Evolutionary conservation across 2,797 vertebrate genomes (phyloP).

Genomic region (Echiichthys vipera): DNA sequence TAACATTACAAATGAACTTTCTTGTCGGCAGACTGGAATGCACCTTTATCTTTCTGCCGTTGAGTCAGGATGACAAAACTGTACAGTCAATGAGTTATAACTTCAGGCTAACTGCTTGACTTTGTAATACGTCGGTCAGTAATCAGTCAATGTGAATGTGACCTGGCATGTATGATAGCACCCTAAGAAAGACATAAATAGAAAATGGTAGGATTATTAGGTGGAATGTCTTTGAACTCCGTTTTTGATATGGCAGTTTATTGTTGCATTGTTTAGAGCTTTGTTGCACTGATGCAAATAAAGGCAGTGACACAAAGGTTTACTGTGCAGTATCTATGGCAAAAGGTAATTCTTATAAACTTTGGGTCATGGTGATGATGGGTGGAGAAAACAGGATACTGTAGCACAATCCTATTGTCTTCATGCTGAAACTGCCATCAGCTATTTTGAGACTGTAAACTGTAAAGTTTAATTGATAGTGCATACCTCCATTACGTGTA

Average conservation of each 20-base stretch:
- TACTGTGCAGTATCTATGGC: slow-evolving; percentile 27
- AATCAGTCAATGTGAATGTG: neutral
- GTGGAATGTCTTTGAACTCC: neutral
- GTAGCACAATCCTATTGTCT: slow-evolving; percentile 69
- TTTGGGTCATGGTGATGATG: slow-evolving; percentile 46
- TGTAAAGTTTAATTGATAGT: slow-evolving; percentile 45
- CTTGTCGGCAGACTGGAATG: neutral
- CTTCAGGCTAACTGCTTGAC: neutral
- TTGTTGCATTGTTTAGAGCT: neutral
- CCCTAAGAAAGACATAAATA: neutral
- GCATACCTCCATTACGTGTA: slow-evolving; percentile 51
- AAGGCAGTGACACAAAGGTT: neutral
- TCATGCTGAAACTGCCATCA: slow-evolving; percentile 61
- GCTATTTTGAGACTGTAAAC: slow-evolving; percentile 66
- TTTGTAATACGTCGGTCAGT: no score
- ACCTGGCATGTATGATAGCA: neutral
- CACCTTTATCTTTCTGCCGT: neutral
- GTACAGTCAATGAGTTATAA: neutral
- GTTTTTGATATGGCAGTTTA: neutral
- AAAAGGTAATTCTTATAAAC: slow-evolving; percentile 55
- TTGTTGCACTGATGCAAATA: neutral
- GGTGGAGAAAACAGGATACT: slow-evolving; percentile 75
- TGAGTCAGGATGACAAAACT: neutral
- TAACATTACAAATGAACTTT: neutral
- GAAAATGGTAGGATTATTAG: neutral